These are phyloP conservation scores for Asarcornis scutulata DNA, from an alignment of 2,113 vertebrate species.

Conservation along the genomic window DNA sequence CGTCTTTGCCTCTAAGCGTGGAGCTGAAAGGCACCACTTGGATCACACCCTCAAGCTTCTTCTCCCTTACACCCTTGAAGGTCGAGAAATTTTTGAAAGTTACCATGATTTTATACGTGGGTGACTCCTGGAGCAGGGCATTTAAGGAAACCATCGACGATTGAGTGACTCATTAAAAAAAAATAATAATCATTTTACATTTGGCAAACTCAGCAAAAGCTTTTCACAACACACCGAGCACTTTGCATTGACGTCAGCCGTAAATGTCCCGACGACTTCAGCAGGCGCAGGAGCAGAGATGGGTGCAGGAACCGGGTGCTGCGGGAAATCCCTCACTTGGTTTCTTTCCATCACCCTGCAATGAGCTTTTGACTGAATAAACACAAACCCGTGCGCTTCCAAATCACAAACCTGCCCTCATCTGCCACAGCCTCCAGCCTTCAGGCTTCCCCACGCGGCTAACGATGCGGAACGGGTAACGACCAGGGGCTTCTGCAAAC, in stretches of 20 bases:
- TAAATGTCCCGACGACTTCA: neutral
- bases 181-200: neutral
- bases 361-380: neutral
- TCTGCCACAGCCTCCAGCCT: rapidly evolving
- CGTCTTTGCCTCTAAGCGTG: neutral
- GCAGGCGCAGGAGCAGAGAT: neutral
- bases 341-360: neutral
- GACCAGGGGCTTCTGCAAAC: neutral
- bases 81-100: neutral
- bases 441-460: rapidly evolving
- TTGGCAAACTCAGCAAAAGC: neutral
- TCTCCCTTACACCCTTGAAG: neutral
- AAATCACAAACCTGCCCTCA: neutral
- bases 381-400: neutral
- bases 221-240: neutral
- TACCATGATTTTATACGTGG: neutral
- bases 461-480: rapidly evolving
- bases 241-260: neutral
- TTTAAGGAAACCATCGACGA: neutral
- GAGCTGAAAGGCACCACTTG: neutral
- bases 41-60: neutral
- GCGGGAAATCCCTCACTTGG: neutral
- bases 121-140: neutral
- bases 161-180: neutral
- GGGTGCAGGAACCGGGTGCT: neutral